phyloP scores from a whole-genome alignment of 2,113 vertebrate genomes.

The Cryptoleucopteryx plumbea region DNA sequence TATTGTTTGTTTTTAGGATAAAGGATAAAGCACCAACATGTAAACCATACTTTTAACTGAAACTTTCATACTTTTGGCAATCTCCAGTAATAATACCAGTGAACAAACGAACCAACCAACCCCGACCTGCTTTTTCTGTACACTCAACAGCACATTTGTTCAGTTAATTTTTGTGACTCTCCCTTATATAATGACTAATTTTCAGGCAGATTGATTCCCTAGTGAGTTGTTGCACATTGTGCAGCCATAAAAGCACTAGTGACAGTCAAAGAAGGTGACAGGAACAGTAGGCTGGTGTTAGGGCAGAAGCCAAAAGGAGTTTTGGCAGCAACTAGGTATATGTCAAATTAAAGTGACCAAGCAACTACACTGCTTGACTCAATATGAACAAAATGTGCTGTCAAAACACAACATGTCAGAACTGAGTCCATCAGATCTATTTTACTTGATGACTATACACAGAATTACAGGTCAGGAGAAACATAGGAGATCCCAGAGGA shows the following conservation, averaged over 20 bases:
- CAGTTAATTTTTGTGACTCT: not conserved
- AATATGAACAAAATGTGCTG: slow-evolving; percentile 57
- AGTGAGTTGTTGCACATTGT: slow-evolving; percentile 45
- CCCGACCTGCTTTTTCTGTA: not conserved
- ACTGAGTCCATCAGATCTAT: slow-evolving; percentile 37
- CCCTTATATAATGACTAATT: slow-evolving; percentile 7
- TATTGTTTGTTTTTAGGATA: not conserved
- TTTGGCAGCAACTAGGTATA: slow-evolving; percentile 33
- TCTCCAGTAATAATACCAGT: not conserved
- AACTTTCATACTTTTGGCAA: not conserved
- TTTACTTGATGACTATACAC: slow-evolving; percentile 43
- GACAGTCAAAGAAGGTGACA: slow-evolving; percentile 56
- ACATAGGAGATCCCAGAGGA: not conserved
- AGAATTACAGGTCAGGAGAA: slow-evolving; percentile 52
- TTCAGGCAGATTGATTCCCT: slow-evolving; percentile 49
- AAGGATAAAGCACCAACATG: not conserved
- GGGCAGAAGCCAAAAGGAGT: slow-evolving; percentile 59
- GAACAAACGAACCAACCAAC: not conserved
- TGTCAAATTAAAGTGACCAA: slow-evolving; percentile 60
- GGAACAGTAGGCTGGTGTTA: slow-evolving; percentile 54
- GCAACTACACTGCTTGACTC: slow-evolving; percentile 36
- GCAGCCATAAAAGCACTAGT: slow-evolving; percentile 46
- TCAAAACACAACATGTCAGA: slow-evolving; percentile 59
- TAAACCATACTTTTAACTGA: not conserved
- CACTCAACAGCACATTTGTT: not conserved